Conservation (phyloP, 1,140 invertebrate species). For the Platyscapa corneri region DNA sequence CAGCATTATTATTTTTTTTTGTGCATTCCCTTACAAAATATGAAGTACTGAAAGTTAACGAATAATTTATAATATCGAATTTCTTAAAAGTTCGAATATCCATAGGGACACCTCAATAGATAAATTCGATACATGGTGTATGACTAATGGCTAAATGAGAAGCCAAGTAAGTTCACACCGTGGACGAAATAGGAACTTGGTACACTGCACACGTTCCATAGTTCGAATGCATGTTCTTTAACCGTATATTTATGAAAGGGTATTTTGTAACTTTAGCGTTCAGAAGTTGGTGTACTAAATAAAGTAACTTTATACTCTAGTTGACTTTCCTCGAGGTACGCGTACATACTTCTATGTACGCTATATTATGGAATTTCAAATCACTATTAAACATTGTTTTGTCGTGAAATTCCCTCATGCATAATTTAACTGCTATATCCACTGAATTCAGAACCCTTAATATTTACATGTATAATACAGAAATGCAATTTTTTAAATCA, state of each 20-base stretch:
- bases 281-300: background rate
- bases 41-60: background rate
- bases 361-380: background rate
- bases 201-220: background rate
- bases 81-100: background rate
- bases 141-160: background rate
- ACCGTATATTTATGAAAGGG: background rate
- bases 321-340: background rate
- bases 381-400: background rate
- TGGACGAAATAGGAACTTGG: background rate
- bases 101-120: background rate
- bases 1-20: background rate
- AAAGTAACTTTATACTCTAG: background rate
- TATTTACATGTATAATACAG: too few species aligned
- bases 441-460: too few species aligned
- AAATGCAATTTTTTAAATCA: too few species aligned
- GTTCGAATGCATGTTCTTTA: background rate
- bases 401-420: background rate
- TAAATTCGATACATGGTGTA: background rate
- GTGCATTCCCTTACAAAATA: background rate
- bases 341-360: background rate
- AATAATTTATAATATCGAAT: background rate
- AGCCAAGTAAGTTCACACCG: background rate
- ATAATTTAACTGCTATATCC: too few species aligned
- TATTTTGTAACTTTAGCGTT: background rate